phyloP scores from a whole-genome alignment of 2,797 vertebrate species.

The Ibycter americanus region DNA sequence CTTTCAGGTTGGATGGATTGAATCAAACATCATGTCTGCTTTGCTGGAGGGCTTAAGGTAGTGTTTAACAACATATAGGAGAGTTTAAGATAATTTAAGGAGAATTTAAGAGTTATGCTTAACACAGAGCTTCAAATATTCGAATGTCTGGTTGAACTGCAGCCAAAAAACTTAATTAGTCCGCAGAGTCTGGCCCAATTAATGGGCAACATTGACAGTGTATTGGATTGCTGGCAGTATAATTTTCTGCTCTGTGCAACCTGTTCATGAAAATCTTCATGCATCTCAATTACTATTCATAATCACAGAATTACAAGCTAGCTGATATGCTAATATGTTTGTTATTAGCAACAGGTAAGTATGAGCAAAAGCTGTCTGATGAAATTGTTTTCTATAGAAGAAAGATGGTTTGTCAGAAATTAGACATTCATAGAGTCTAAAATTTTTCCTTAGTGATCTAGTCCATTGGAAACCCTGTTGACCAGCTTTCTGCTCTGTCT shows the following conservation, averaged over 20 bases:
- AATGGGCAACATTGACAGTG: not conserved
- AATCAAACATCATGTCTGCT: not conserved
- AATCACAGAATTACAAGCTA: not conserved
- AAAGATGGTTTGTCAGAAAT: not conserved
- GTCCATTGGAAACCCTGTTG: not conserved
- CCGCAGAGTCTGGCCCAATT: not conserved
- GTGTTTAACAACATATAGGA: not conserved
- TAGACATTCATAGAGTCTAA: not conserved
- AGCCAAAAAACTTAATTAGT: not conserved
- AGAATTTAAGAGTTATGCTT: not conserved
- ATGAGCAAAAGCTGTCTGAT: not conserved
- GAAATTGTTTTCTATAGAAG: not conserved
- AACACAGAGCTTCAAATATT: not conserved
- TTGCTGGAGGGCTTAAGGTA: not conserved
- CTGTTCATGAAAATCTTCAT: not conserved
- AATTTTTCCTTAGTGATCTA: not conserved
- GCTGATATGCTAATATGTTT: not conserved
- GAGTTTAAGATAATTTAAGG: not conserved
- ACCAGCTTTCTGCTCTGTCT: not conserved
- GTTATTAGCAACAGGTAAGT: not conserved
- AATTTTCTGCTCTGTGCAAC: not conserved
- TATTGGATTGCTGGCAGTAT: not conserved
- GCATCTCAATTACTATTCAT: not conserved
- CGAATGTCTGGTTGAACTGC: not conserved
- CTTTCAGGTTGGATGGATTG: not conserved